A percentile compares a stretch with the other conserved stretches of the same genome.
Conservation (phyloP, 2,113 vertebrate species). For the Ageneiosus marmoratus region DNA sequence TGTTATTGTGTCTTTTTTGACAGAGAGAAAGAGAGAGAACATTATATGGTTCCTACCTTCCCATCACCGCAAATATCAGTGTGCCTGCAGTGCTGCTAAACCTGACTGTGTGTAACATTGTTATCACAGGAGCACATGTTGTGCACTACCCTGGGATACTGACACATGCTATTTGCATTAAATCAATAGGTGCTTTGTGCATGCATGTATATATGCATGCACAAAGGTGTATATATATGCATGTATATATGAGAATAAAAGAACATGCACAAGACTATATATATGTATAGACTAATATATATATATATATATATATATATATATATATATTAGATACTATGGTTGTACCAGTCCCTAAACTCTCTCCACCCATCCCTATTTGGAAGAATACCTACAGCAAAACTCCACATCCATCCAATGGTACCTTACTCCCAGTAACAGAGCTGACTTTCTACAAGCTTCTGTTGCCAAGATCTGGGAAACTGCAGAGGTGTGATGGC, state of each 20-base stretch:
- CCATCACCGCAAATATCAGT: background rate
- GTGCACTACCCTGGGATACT: background rate
- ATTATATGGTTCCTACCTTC: background rate
- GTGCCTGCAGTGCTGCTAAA: constrained; percentile 10
- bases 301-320: no score
- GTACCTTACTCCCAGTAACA: background rate
- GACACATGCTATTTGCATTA: constrained; percentile 17
- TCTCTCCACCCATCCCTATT: background rate
- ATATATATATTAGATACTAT: background rate
- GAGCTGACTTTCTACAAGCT: background rate
- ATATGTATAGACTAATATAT: no score
- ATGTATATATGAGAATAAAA: no score
- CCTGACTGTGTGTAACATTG: background rate
- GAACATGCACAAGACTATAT: no score
- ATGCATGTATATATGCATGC: constrained; percentile 32
- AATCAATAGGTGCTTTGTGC: constrained; percentile 25
- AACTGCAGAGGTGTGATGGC: background rate
- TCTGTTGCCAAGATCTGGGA: background rate
- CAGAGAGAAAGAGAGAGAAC: background rate
- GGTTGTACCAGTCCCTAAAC: background rate
- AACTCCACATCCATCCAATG: background rate
- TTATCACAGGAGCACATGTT: background rate
- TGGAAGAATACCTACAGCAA: background rate
- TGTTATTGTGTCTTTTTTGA: background rate
- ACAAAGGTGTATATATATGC: no score